Conservation (phyloP, 2,113 vertebrate genomes). For the Hippoglossus stenolepis region DNA sequence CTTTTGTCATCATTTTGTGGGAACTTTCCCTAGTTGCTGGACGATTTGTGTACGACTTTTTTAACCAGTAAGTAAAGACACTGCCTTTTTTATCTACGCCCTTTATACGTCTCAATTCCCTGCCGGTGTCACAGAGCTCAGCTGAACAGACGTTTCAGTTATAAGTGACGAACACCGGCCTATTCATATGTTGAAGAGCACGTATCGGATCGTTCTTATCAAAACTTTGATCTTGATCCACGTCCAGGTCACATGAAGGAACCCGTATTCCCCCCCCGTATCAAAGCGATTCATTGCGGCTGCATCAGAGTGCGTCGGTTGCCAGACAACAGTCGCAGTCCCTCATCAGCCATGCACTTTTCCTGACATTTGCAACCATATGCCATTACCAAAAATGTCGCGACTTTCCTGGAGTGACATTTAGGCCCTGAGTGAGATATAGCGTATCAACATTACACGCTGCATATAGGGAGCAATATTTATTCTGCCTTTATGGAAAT, state of each 20-base stretch:
- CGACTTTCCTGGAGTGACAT: constrained; percentile 72
- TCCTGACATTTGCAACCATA: constrained; percentile 79
- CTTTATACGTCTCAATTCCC: not conserved
- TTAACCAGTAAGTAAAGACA: not conserved
- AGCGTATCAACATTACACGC: constrained; percentile 68
- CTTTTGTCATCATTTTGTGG: too few relatives aligned
- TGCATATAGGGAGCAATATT: constrained; percentile 60
- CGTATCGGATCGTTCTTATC: constrained; percentile 1
- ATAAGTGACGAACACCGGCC: not conserved
- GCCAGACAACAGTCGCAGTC: constrained; percentile 58
- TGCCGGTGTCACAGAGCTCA: not conserved
- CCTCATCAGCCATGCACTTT: constrained; percentile 70
- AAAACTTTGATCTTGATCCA: constrained; percentile 44
- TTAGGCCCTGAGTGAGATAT: constrained; percentile 72
- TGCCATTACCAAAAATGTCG: constrained; percentile 73
- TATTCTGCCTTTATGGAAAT: constrained; percentile 65
- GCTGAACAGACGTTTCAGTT: not conserved
- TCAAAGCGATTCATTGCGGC: constrained; percentile 52
- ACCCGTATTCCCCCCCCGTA: not conserved
- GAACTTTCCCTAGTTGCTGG: too few relatives aligned
- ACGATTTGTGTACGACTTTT: not conserved
- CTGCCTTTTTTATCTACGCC: not conserved
- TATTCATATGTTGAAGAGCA: constrained; percentile 15
- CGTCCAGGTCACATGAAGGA: constrained; percentile 26
- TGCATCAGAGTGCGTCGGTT: constrained; percentile 21